These are phyloP conservation scores for Bettongia penicillata DNA, from an alignment of 2,113 vertebrate species.

Conservation along the genomic window DNA sequence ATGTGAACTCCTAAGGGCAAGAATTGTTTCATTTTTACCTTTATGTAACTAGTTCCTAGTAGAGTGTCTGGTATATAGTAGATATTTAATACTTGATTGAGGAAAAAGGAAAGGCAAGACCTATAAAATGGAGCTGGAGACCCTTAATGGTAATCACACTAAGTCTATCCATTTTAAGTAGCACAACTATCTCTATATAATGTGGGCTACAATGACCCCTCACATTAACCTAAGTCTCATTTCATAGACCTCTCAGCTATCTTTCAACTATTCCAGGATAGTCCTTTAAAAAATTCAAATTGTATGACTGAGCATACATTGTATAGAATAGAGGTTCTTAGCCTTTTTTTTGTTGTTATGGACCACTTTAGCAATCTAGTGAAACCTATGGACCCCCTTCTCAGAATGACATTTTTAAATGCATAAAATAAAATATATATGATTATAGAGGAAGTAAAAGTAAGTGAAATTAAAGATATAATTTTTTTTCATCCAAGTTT, in stretches of 20 bases:
- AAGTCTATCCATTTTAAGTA: background rate
- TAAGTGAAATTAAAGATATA: background rate
- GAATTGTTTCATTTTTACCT: background rate
- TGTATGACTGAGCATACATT: background rate
- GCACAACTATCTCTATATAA: too few species aligned
- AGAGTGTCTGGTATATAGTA: background rate
- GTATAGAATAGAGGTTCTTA: background rate
- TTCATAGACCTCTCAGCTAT: too few species aligned
- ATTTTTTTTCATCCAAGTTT: background rate
- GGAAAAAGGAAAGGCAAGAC: background rate
- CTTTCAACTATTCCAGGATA: too few species aligned
- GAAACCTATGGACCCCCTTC: background rate
- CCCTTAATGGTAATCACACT: background rate
- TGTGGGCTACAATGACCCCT: too few species aligned
- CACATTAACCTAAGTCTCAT: too few species aligned
- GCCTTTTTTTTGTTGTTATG: background rate
- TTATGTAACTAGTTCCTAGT: background rate
- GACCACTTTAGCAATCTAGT: background rate
- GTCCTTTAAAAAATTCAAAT: too few species aligned
- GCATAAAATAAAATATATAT: background rate
- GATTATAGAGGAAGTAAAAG: background rate
- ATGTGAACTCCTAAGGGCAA: background rate
- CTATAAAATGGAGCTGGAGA: background rate
- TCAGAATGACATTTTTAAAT: background rate
- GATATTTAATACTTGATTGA: background rate